Evolutionary conservation across 2,797 vertebrate species (phyloP), one percentile per base, ranked within the genome.

Genomic region (Molossus alvarezi): DNA sequence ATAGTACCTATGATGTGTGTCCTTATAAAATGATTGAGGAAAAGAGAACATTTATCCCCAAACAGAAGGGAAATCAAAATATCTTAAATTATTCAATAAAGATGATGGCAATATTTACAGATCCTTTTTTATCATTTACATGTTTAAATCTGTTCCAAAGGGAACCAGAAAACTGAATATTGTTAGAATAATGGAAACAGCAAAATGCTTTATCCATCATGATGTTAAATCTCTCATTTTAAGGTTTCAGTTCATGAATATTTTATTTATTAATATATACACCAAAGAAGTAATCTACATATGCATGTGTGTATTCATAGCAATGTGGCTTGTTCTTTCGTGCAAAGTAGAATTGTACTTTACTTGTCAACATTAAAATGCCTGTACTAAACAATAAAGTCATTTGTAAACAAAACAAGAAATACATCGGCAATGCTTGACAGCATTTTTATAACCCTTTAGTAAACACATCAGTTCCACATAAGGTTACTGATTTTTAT

Each of bases 201-300:
- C 3, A 62, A 96, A 91, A 64, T 85, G 25, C 53, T 82, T 92
- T 91, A 80, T 71, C 53, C 29, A 95, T 83, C 15, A 58, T 62
- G 29, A 51, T 90, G 65, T 76, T 95, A 95, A 97, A 93, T 86
- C 69, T 90, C 57, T 95, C 90, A 96, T 88, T 90, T 95, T 96
- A 96, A 94, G 77, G 11, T 9, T 51, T 94, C 33, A 60, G 53
- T 91, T 97, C 87, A 96, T 97, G 87, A 95, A 96, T 97, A 97
- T 97, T 97, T 98, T 95, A 93, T 96, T 90, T 97, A 95, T 96
- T 94, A 97, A 97, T 90, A 93, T 91, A 96, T 90, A 97, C 58
- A 90, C 84, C 51, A 86, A 97, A 92, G 86, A 97, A 96, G 88
- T 92, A 95, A 97, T 97, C 77, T 97, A 88, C 89, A 97, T 97